Conservation (phyloP, 1,140 invertebrate genomes). For the Drosophila burlai region DNA sequence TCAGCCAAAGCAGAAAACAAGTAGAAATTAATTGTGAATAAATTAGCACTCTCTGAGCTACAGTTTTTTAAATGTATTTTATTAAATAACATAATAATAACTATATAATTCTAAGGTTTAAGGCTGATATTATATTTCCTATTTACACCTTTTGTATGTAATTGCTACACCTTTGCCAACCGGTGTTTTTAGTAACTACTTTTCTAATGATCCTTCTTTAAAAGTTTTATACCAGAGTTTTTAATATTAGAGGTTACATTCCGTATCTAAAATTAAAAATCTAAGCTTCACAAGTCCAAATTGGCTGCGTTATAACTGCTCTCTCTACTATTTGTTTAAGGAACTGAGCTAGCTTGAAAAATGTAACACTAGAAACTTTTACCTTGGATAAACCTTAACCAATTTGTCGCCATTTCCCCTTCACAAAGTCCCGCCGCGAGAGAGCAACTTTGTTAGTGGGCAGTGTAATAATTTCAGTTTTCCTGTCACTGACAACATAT, state of each 20-base stretch:
- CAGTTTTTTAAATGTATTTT: too few relatives aligned
- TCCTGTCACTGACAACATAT: constrained; percentile 51
- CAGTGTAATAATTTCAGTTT: constrained; percentile 53
- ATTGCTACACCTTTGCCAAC: too few relatives aligned
- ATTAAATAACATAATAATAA: neutral
- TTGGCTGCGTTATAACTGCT: neutral
- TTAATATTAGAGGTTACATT: neutral
- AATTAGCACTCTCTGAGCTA: neutral
- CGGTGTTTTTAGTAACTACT: neutral
- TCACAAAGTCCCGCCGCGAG: constrained; percentile 1
- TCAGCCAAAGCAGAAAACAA: neutral
- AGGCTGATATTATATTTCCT: too few relatives aligned
- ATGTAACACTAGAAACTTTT: constrained; percentile 4
- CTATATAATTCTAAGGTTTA: too few relatives aligned
- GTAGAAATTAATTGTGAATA: neutral
- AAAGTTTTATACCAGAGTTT: neutral
- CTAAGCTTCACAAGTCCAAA: neutral
- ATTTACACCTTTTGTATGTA: too few relatives aligned
- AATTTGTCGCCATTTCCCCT: constrained; percentile 28
- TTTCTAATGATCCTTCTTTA: neutral
- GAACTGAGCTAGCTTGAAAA: neutral
- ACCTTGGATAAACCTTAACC: constrained; percentile 17
- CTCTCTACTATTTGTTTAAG: too few relatives aligned
- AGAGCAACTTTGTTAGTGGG: constrained; percentile 12
- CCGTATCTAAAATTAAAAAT: neutral